Percentiles rank a stretch among this genome's conserved stretches.
These are phyloP conservation scores for Drosophila limbata DNA, from an alignment of 2,888 invertebrate species.

Conservation along the genomic window DNA sequence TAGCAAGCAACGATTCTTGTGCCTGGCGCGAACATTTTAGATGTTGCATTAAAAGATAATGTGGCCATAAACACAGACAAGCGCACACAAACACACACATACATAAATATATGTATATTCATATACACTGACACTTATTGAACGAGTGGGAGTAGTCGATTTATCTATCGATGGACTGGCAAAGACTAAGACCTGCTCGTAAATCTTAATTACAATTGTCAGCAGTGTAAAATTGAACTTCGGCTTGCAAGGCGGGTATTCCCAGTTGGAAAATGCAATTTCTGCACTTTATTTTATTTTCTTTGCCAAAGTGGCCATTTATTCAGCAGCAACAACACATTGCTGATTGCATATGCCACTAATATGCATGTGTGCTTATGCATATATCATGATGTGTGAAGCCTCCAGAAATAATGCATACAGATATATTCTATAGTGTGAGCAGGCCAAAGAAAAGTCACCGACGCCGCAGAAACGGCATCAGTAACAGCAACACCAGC, in stretches of 20 bases:
- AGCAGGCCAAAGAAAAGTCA: conserved; percentile 37
- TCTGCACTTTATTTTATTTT: conserved; percentile 31
- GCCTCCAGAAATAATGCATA: conserved; percentile 54
- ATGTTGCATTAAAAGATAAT: conserved; percentile 53
- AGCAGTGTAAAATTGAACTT: conserved; percentile 10
- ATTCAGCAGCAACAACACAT: conserved; percentile 14
- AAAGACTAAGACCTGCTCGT: conserved; percentile 25
- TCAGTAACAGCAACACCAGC: conserved; percentile 2
- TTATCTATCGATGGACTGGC: conserved; percentile 6
- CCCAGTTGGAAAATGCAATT: conserved; percentile 35
- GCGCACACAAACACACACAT: background rate
- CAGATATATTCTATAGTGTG: conserved; percentile 11
- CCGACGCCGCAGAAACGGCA: conserved; percentile 44
- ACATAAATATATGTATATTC: background rate
- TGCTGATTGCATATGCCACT: conserved; percentile 34
- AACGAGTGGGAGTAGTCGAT: conserved; percentile 21
- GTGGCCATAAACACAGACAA: conserved; percentile 43
- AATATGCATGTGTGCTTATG: conserved; percentile 42
- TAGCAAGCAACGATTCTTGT: conserved; percentile 40
- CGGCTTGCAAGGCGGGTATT: conserved; percentile 1
- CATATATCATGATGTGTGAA: conserved; percentile 66
- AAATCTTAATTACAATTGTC: conserved; percentile 41
- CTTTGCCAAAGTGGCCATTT: conserved; percentile 32
- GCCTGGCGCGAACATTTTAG: conserved; percentile 33
- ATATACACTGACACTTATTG: conserved; percentile 31